Conservation (phyloP, 2,113 vertebrate genomes). For the Lycocorax pyrrhopterus region DNA sequence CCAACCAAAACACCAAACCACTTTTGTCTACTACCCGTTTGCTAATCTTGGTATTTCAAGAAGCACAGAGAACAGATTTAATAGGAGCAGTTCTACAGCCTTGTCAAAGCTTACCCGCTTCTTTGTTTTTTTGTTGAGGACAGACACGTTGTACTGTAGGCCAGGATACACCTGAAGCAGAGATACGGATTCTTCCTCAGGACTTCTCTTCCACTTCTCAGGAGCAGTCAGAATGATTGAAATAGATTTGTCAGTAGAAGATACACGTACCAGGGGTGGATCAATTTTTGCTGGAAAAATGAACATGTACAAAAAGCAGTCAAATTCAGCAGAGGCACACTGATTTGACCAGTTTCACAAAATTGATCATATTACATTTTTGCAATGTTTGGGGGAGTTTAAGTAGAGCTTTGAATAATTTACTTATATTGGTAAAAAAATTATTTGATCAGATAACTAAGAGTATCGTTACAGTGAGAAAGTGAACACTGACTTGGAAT, state of each 20-base stretch:
- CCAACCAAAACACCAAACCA: not conserved
- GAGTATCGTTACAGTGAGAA: not conserved
- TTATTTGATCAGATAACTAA: not conserved
- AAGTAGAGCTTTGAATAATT: not conserved
- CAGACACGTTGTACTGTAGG: constrained; percentile 79
- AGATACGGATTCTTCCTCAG: constrained; percentile 48
- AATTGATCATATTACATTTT: not conserved
- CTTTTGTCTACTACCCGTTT: not conserved
- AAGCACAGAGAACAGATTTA: not conserved
- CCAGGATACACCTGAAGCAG: constrained; percentile 74
- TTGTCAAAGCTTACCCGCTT: constrained; percentile 69
- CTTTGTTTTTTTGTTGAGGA: constrained; percentile 67
- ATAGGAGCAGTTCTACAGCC: not conserved
- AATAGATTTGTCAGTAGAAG: constrained; percentile 68
- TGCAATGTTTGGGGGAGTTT: not conserved
- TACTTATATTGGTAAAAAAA: not conserved
- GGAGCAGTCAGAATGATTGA: constrained; percentile 77
- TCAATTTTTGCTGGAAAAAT: constrained; percentile 77
- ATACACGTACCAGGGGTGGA: constrained; percentile 76
- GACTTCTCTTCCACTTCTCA: constrained; percentile 75
- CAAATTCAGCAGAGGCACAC: not conserved
- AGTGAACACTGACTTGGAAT: not conserved
- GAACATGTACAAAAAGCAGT: not conserved
- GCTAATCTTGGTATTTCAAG: not conserved
- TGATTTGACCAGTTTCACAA: not conserved